These are phyloP conservation scores for Platycheirus rosarum DNA, from an alignment of 2,888 invertebrate species.

Conservation along the genomic window DNA sequence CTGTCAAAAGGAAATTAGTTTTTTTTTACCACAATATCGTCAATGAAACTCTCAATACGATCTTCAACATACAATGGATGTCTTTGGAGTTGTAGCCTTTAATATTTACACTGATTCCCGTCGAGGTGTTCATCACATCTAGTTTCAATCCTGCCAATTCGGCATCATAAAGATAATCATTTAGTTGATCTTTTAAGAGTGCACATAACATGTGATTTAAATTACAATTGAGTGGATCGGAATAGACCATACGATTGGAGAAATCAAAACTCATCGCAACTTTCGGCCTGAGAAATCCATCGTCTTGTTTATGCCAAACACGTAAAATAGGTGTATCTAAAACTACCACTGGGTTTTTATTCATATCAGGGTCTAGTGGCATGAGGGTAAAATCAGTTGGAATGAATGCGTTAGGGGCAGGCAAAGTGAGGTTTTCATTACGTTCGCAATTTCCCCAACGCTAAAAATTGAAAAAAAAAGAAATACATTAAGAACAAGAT, in stretches of 20 bases:
- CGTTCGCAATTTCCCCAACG: constrained; percentile 87
- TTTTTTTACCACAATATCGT: constrained; percentile 88
- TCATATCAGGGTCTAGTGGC: constrained; percentile 85
- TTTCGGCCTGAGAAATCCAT: constrained; percentile 94
- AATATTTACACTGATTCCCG: constrained; percentile 92
- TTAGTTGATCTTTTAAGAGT: constrained; percentile 92
- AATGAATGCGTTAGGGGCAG: constrained; percentile 95
- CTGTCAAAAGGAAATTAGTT: too few species aligned
- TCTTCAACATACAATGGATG: constrained; percentile 92
- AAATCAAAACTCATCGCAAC: constrained; percentile 88
- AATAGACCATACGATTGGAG: constrained; percentile 91
- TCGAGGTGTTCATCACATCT: constrained; percentile 89
- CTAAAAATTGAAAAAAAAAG: constrained; percentile 68
- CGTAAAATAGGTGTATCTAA: constrained; percentile 91
- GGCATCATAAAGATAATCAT: constrained; percentile 96
- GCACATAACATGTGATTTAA: constrained; percentile 92
- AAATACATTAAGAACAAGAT: background rate
- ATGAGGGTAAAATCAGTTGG: constrained; percentile 91
- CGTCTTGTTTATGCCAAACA: constrained; percentile 97
- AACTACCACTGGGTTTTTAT: constrained; percentile 87
- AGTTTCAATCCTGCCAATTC: constrained; percentile 94
- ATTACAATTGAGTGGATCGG: constrained; percentile 92
- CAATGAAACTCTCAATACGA: constrained; percentile 93
- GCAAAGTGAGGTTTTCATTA: constrained; percentile 88
- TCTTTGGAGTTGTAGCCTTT: constrained; percentile 96